Conservation (phyloP, 2,113 vertebrate genomes). For the Zapornia atra region DNA sequence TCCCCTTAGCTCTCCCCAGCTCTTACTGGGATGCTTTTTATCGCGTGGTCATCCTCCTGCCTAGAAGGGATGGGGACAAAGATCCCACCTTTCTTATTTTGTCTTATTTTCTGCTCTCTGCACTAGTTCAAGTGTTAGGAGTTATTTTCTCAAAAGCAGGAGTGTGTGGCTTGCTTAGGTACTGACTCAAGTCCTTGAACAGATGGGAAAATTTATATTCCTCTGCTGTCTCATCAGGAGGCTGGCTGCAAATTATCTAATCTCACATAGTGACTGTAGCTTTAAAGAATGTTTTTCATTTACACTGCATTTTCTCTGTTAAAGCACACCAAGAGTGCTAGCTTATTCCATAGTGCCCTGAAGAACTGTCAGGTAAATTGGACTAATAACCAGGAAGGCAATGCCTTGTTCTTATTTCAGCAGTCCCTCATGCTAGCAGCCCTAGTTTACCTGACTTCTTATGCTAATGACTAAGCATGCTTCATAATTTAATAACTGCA, state of each 20-base stretch:
- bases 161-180: neutral
- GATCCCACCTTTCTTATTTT: neutral
- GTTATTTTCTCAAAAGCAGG: neutral
- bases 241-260: conserved; percentile 9
- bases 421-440: neutral
- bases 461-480: neutral
- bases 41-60: neutral
- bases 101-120: neutral
- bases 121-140: neutral
- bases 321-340: neutral
- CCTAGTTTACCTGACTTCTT: neutral
- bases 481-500: conserved; percentile 39
- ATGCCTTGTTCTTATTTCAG: neutral
- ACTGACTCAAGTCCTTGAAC: neutral
- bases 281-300: neutral
- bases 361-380: conserved; percentile 17
- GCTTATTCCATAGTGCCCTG: neutral
- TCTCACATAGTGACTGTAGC: neutral
- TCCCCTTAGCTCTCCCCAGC: neutral
- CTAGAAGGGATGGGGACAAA: neutral
- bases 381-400: neutral
- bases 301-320: neutral
- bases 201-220: neutral
- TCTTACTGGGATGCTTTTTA: neutral
- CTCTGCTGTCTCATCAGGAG: neutral